A percentile compares a stretch with the other conserved stretches of the same genome.
phyloP scores from a whole-genome alignment of 2,888 invertebrate genomes.

The Nineta flava region DNA sequence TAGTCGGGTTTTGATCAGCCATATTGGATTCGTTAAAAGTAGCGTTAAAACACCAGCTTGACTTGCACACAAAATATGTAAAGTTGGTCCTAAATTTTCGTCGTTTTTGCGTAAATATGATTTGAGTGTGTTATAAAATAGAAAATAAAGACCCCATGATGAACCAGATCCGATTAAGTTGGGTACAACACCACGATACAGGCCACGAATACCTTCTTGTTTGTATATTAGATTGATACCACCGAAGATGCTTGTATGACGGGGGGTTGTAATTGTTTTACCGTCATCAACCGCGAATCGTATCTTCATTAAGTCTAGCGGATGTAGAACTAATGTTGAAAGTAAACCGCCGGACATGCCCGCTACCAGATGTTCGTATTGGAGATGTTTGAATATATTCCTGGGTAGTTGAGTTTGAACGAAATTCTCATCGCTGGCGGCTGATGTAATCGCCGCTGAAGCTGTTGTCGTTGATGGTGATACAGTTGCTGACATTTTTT shows the following conservation, averaged over 20 bases:
- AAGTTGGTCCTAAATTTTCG: conserved; percentile 58
- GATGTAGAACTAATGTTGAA: conserved; percentile 86
- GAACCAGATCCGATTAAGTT: conserved; percentile 93
- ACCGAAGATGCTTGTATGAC: conserved; percentile 68
- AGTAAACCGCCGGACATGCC: conserved; percentile 91
- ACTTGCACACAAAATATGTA: conserved; percentile 81
- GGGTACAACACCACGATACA: conserved; percentile 95
- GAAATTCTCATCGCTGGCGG: no score
- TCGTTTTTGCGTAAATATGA: conserved; percentile 78
- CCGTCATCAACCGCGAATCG: conserved; percentile 98
- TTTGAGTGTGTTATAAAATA: conserved; percentile 89
- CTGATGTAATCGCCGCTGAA: no score
- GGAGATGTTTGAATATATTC: conserved; percentile 44
- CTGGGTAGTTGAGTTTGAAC: no score
- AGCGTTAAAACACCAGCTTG: conserved; percentile 82
- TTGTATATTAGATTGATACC: conserved; percentile 72
- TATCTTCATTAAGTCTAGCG: conserved; percentile 95
- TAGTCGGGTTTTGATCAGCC: conserved; percentile 96
- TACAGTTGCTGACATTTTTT: no score
- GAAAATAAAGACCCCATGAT: conserved; percentile 97
- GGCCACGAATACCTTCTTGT: conserved; percentile 71
- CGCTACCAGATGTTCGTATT: conserved; percentile 88
- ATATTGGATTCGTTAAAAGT: conserved; percentile 90
- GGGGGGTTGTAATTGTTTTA: conserved; percentile 58
- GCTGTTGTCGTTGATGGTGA: no score